A percentile compares a stretch with the other conserved stretches of the same genome.
Evolutionary conservation across 2,113 vertebrate species (phyloP).

Genomic region (Trogon surrucura): DNA sequence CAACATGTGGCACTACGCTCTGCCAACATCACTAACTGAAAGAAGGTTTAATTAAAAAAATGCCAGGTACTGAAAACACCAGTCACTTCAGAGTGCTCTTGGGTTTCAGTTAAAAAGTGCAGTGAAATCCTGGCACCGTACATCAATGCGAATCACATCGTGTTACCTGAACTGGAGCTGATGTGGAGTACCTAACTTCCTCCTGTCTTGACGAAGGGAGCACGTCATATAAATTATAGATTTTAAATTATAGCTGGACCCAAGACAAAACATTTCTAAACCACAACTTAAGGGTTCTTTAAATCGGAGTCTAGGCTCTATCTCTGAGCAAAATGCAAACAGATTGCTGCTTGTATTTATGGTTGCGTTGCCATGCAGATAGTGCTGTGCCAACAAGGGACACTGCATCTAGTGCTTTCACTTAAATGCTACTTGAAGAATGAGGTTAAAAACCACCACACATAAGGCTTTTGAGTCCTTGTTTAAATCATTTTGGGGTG

Average conservation of each 20-base stretch:
- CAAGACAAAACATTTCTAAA: neutral
- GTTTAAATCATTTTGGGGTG: neutral
- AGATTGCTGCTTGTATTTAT: neutral
- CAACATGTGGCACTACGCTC: accelerated
- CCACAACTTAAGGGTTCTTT: neutral
- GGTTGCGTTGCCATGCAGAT: neutral
- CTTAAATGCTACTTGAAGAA: neutral
- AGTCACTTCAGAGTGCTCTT: neutral
- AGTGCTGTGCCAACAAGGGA: accelerated
- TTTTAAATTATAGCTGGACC: neutral
- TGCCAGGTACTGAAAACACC: neutral
- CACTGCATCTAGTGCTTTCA: neutral
- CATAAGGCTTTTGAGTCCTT: neutral
- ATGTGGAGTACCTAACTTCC: neutral
- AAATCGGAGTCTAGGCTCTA: neutral
- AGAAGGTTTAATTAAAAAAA: neutral
- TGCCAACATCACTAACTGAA: neutral
- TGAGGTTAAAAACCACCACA: neutral
- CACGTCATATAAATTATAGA: neutral
- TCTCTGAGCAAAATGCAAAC: neutral
- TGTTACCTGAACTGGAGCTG: neutral
- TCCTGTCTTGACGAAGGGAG: neutral
- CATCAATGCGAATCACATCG: accelerated
- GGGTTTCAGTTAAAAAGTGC: neutral
- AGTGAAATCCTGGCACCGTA: neutral